Evolutionary conservation across 2,797 vertebrate species (phyloP), one percentile per base, ranked within the genome.

Genomic region (Malacoctenus gilli): DNA sequence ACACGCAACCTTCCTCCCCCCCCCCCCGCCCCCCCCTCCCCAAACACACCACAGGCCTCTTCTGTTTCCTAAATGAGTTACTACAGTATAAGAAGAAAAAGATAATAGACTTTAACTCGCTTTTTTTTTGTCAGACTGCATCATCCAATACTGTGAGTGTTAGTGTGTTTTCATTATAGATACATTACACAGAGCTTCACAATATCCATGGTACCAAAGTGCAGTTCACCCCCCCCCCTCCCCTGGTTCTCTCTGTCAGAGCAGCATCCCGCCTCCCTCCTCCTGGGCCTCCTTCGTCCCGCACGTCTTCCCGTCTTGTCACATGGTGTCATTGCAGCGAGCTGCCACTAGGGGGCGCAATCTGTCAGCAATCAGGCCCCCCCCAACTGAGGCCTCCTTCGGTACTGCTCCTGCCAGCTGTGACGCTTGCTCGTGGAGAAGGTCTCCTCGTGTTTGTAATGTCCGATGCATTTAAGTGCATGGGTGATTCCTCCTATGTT

Each of bases 161-260:
- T 91, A 90, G 90, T 91, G 88, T 89, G 88, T 91, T 85, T 84
- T 87, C 57, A 65, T 87, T 68, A 77, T 77, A 83, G 85, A 85
- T 89, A 89, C 85, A 84, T 85, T 85, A 87, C 80, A 79, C 74
- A 85, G 84, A 91, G 86, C 86, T 74, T 87, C 86, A 89, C 80
- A 67, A 89, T 84, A 83, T 92, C 87, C 85, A 76, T 85, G 85
- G 89, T 91, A 89, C 86, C 87, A 89, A 92, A 93, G 92, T 93
- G 92, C 92, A 91, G 90, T 91, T 89, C 85, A 77, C 75, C 78
- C 41, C 77, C 71, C 75, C 9, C 25, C 6, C 25, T 1, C 25
- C 9, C 25, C 25, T 82, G 66, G 25, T 74, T 83, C 81, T 84
- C 77, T 71, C 75, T 68, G 47, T 80, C 52, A 31, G 74, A 86